A percentile compares a stretch with the other conserved stretches of the same genome.
Evolutionary conservation across 2,113 vertebrate genomes (phyloP).

Genomic region (Tachycineta bicolor): DNA sequence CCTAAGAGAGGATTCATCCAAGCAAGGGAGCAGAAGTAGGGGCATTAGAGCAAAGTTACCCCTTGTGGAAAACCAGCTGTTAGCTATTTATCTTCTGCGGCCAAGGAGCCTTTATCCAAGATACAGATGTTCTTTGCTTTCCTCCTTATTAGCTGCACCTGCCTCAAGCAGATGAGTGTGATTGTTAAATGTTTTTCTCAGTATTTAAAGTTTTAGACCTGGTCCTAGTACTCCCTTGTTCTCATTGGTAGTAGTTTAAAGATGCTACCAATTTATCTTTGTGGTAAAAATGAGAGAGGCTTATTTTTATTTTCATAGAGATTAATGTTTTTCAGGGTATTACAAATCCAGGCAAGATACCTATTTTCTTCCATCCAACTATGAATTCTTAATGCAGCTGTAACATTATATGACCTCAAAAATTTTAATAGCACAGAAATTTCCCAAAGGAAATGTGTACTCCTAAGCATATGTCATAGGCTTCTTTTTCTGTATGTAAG

Average conservation of each 20-base stretch:
- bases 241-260: not conserved
- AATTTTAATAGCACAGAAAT: not conserved
- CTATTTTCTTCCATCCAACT: not conserved
- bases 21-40: constrained; percentile 53
- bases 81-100: constrained; percentile 84
- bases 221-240: not conserved
- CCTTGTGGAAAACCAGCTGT: constrained; percentile 83
- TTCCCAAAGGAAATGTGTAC: not conserved
- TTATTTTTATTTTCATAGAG: not conserved
- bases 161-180: constrained; percentile 53
- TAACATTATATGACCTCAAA: not conserved
- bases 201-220: constrained; percentile 35
- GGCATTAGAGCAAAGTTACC: constrained; percentile 65
- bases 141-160: constrained; percentile 76
- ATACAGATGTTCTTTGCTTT: constrained; percentile 77
- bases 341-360: not conserved
- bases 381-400: not conserved
- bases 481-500: not conserved
- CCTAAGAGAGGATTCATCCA: constrained; percentile 53
- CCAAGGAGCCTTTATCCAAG: constrained; percentile 74
- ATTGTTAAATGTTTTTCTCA: constrained; percentile 36
- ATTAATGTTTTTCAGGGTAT: not conserved
- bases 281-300: not conserved
- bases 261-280: not conserved
- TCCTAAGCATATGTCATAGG: not conserved